Evolutionary conservation across 2,113 vertebrate species (phyloP).

Genomic region (Malurus alboscapulatus): DNA sequence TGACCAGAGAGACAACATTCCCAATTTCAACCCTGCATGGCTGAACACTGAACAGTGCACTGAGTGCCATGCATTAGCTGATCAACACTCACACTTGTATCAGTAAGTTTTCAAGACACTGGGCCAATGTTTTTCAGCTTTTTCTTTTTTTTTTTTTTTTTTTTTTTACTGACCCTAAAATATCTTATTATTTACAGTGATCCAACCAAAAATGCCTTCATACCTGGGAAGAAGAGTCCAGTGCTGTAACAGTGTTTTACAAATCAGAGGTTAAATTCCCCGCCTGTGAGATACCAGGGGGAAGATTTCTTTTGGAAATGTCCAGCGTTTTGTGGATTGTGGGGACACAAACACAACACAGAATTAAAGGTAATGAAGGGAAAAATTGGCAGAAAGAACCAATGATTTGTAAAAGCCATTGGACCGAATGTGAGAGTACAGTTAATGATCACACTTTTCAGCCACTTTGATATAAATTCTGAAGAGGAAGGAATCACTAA

Average conservation of each 20-base stretch:
- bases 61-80: not conserved
- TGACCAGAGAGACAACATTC: not conserved
- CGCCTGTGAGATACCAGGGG: not conserved
- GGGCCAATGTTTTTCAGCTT: not conserved
- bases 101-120: not conserved
- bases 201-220: not conserved
- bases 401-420: not conserved
- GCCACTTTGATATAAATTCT: not conserved
- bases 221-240: not conserved
- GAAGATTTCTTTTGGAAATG: not conserved
- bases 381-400: not conserved
- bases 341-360: conserved; percentile 5
- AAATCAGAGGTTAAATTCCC: not conserved
- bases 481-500: not conserved
- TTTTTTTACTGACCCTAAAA: not conserved
- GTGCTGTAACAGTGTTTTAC: not conserved
- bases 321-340: not conserved
- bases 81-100: not conserved
- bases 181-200: not conserved
- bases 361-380: conserved; percentile 20
- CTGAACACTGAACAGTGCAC: not conserved
- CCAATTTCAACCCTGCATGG: not conserved
- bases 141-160: not conserved
- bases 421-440: not conserved
- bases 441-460: not conserved